Evolutionary conservation across 2,797 vertebrate species (phyloP).

Genomic region (Sebastes taczanowskii): DNA sequence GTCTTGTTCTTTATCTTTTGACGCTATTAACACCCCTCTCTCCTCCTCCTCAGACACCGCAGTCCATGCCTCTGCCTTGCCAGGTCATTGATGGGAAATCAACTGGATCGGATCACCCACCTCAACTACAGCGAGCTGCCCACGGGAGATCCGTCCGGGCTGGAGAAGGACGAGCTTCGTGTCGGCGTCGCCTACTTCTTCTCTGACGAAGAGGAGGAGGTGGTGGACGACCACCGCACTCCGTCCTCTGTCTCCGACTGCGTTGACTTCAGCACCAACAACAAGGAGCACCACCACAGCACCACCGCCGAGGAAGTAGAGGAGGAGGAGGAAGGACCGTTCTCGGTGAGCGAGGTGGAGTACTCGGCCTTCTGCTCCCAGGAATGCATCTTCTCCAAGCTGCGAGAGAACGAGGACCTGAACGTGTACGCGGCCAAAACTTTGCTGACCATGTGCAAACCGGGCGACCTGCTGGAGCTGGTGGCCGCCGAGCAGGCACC

Average conservation of each 20-base stretch:
- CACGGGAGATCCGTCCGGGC: slow-evolving; percentile 98
- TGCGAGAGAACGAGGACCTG: slow-evolving; percentile 93
- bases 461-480: slow-evolving; percentile 97
- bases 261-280: slow-evolving; percentile 76
- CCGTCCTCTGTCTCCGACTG: slow-evolving; percentile 84
- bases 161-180: slow-evolving; percentile 98
- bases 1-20: slow-evolving; percentile 12
- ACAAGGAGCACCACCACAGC: slow-evolving; percentile 84
- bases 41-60: slow-evolving; percentile 80
- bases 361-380: slow-evolving; percentile 96
- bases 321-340: slow-evolving; percentile 79
- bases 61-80: slow-evolving; percentile 90
- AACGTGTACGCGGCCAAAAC: slow-evolving; percentile 90
- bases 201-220: slow-evolving; percentile 99
- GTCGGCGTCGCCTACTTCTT: slow-evolving; percentile 99
- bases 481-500: slow-evolving; percentile 88
- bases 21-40: neutral
- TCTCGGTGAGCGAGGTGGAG: slow-evolving; percentile 92
- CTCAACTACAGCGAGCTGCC: slow-evolving; percentile 99
- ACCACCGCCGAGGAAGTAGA: slow-evolving; percentile 60
- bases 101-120: slow-evolving; percentile 99
- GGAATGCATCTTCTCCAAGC: slow-evolving; percentile 99
- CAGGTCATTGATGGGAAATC: slow-evolving; percentile 99
- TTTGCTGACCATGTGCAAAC: slow-evolving; percentile 94
- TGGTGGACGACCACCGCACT: slow-evolving; percentile 90